Evolutionary conservation across 35 echinoderm and acorn worm genomes (phyloP).

Genomic region (Lytechinus variegatus): DNA sequence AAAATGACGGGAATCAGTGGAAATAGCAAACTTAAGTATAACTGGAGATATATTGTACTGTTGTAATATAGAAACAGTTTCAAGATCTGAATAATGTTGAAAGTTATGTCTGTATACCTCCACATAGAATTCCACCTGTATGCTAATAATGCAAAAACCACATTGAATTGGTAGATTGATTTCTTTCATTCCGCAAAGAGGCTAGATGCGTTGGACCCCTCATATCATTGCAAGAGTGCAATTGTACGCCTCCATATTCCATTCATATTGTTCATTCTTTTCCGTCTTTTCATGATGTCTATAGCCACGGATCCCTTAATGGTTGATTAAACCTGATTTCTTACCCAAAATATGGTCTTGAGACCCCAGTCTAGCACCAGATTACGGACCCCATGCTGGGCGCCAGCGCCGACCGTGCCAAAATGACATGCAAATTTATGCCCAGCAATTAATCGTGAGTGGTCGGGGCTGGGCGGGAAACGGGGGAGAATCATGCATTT

Average conservation of each 20-base stretch:
- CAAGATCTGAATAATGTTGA: too few relatives aligned
- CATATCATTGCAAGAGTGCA: neutral
- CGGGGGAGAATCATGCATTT: neutral
- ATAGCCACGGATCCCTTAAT: neutral
- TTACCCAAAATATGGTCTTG: neutral
- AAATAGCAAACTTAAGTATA: neutral
- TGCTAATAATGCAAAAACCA: conserved; percentile 14
- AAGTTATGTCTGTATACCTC: neutral
- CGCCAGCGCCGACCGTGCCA: neutral
- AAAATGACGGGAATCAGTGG: neutral
- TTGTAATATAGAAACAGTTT: neutral
- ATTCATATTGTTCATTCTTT: neutral
- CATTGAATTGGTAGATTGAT: neutral
- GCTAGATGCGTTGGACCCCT: neutral
- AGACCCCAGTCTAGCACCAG: neutral
- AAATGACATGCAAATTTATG: conserved; percentile 44
- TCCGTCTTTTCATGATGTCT: neutral
- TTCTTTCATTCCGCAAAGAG: neutral
- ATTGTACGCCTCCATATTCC: neutral
- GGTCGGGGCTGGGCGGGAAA: neutral
- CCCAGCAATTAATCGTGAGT: neutral
- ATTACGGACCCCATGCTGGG: conserved; percentile 26
- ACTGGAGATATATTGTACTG: neutral
- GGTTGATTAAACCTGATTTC: neutral
- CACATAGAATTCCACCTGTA: neutral